Evolutionary conservation across 2,888 invertebrate species (phyloP).

Genomic region (Caenorhabditis auriculariae): DNA sequence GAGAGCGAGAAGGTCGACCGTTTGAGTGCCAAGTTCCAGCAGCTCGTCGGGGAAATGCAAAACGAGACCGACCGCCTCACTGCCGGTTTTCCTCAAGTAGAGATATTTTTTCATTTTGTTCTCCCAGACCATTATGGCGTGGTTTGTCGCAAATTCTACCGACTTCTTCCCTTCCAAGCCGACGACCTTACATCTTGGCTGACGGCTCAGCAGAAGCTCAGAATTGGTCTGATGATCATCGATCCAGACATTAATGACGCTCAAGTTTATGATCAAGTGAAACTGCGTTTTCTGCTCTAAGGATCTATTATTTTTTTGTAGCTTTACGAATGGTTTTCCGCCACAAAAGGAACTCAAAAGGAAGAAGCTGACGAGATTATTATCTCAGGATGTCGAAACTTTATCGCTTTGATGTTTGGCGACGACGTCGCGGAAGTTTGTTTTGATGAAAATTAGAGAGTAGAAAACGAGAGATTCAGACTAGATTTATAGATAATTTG

Average conservation of each 20-base stretch:
- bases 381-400: slow-evolving; percentile 39
- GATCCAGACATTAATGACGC: slow-evolving; percentile 31
- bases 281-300: slow-evolving; percentile 1
- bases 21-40: slow-evolving; percentile 34
- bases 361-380: slow-evolving; percentile 41
- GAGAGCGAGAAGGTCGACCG: slow-evolving; percentile 40
- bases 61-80: slow-evolving; percentile 32
- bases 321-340: slow-evolving; percentile 37
- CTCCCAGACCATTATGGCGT: slow-evolving; percentile 45
- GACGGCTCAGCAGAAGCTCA: slow-evolving; percentile 21
- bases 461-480: no score
- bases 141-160: slow-evolving; percentile 46
- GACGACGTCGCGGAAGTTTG: slow-evolving; percentile 40
- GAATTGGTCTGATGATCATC: slow-evolving; percentile 35
- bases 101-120: no score
- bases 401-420: slow-evolving; percentile 43
- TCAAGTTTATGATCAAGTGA: slow-evolving; percentile 37
- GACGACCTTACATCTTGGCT: slow-evolving; percentile 42
- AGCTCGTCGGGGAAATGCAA: slow-evolving; percentile 34
- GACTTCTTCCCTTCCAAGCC: slow-evolving; percentile 40
- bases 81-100: no score
- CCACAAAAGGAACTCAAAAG: slow-evolving; percentile 32
- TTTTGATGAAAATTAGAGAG: no score
- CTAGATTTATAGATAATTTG: no score
- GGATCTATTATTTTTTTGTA: no score